Evolutionary conservation across 2,888 invertebrate genomes (phyloP).

Genomic region (Nemotelus pantherinus): DNA sequence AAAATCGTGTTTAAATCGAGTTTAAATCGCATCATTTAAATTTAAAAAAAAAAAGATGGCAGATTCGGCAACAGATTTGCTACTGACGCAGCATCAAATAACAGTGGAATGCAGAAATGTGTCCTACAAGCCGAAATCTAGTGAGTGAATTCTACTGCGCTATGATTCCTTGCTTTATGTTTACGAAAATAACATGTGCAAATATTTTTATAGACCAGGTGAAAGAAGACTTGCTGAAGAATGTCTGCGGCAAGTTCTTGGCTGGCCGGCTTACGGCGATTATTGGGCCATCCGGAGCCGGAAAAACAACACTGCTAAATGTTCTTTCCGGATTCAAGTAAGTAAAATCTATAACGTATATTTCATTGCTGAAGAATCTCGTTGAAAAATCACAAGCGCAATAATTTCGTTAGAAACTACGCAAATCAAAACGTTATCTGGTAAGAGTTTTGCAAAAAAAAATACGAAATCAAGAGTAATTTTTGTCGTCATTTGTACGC

Average conservation of each 20-base stretch:
- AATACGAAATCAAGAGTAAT: too few relatives aligned
- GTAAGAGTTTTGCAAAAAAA: too few relatives aligned
- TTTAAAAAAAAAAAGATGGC: slow-evolving; percentile 1
- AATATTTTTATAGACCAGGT: background rate
- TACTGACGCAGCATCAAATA: slow-evolving; percentile 25
- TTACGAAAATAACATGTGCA: background rate
- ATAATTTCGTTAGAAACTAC: too few relatives aligned
- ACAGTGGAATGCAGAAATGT: slow-evolving; percentile 31
- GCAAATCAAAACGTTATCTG: too few relatives aligned
- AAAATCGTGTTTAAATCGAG: too few relatives aligned
- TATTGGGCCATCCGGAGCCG: slow-evolving; percentile 78
- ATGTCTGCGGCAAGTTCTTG: slow-evolving; percentile 70
- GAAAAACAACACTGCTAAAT: slow-evolving; percentile 80
- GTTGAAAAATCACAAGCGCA: too few relatives aligned
- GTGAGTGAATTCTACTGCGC: slow-evolving; percentile 1
- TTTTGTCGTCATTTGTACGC: too few relatives aligned
- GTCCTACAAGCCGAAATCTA: slow-evolving; percentile 23
- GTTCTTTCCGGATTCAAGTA: slow-evolving; percentile 79
- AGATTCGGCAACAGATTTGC: slow-evolving; percentile 30
- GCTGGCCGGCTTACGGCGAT: slow-evolving; percentile 73
- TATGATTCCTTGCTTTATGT: background rate
- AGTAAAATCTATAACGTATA: slow-evolving; percentile 46
- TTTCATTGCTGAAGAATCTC: too few relatives aligned
- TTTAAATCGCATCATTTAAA: too few relatives aligned
- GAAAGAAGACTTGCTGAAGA: slow-evolving; percentile 65